These are phyloP conservation scores for Malacosoma neustria DNA, from an alignment of 2,888 invertebrate genomes.

Conservation along the genomic window DNA sequence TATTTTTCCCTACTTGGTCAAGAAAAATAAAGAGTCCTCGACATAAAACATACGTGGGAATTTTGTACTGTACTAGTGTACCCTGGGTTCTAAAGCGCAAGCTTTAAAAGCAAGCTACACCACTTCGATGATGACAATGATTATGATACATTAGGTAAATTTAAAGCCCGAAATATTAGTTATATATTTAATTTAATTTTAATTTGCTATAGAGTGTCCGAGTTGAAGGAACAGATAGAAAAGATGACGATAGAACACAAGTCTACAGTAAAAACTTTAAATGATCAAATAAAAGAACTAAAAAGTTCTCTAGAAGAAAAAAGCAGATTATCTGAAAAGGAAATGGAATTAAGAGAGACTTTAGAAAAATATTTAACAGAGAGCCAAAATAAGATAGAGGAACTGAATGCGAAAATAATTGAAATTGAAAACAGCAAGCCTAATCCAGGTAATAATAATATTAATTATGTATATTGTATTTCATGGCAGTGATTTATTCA, in stretches of 20 bases:
- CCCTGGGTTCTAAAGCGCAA: too few species aligned
- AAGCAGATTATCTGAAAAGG: slow-evolving; percentile 23
- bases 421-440: slow-evolving; percentile 46
- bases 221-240: slow-evolving; percentile 48
- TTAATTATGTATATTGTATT: too few species aligned
- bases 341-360: slow-evolving; percentile 30
- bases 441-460: slow-evolving; percentile 43
- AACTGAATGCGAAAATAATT: slow-evolving; percentile 38
- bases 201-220: slow-evolving; percentile 29
- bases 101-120: too few species aligned
- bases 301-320: slow-evolving; percentile 36
- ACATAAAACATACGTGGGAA: too few species aligned
- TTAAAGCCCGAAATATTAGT: too few species aligned
- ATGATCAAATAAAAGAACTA: slow-evolving; percentile 38
- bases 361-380: slow-evolving; percentile 31
- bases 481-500: too few species aligned
- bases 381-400: slow-evolving; percentile 33
- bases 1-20: too few species aligned
- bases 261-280: slow-evolving; percentile 33
- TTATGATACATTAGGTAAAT: too few species aligned
- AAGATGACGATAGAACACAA: slow-evolving; percentile 37
- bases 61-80: too few species aligned
- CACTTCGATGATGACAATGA: too few species aligned
- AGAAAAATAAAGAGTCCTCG: too few species aligned
- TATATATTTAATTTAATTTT: too few species aligned